A percentile compares a stretch with the other conserved stretches of the same genome.
These are phyloP conservation scores for Cyprichromis sp. DNA, from an alignment of 2,113 vertebrate species.

Conservation along the genomic window DNA sequence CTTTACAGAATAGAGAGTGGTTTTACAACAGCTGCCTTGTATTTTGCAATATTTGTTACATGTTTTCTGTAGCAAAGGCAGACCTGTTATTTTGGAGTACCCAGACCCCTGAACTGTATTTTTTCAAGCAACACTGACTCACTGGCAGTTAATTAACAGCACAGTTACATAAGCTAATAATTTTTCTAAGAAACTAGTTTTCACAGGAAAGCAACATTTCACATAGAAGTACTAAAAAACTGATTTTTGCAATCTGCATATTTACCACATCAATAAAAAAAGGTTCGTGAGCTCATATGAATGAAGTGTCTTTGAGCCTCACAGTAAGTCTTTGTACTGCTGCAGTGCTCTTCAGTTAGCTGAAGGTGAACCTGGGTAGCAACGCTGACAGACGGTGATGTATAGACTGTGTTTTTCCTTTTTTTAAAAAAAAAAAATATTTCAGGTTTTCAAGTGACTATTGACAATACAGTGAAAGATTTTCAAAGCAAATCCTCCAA, in stretches of 20 bases:
- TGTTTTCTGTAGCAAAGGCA: background rate
- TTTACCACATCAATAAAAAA: background rate
- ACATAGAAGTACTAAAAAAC: background rate
- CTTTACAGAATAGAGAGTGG: background rate
- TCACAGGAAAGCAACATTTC: background rate
- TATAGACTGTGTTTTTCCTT: background rate
- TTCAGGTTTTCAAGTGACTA: background rate
- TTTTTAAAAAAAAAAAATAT: rapidly evolving
- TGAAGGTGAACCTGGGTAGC: background rate
- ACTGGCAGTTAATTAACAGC: background rate
- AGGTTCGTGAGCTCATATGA: background rate
- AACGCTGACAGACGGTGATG: background rate
- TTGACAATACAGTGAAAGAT: background rate
- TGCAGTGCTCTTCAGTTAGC: background rate
- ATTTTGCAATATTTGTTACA: background rate
- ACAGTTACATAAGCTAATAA: background rate
- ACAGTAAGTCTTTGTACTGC: background rate
- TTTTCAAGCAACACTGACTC: background rate
- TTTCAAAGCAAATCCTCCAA: background rate
- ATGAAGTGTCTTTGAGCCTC: background rate
- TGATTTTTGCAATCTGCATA: background rate
- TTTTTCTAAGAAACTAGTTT: background rate
- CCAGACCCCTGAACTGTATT: background rate
- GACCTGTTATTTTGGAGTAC: background rate
- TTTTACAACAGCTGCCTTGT: background rate